Conservation (phyloP, 2,797 vertebrate genomes). For the Leptoclinus maculatus region DNA sequence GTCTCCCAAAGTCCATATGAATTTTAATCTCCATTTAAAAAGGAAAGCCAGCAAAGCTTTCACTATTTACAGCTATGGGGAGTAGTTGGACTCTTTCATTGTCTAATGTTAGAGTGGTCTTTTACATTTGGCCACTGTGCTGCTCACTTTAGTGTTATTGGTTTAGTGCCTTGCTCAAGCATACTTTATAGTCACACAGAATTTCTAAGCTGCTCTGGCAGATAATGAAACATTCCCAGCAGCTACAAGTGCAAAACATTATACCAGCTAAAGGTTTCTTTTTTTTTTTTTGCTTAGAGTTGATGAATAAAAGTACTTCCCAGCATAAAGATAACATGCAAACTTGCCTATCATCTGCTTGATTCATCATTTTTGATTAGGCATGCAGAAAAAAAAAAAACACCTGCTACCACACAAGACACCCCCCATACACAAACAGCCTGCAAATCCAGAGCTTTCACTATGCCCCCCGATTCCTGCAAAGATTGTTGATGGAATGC, state of each 20-base stretch:
- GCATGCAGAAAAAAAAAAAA: constrained; percentile 13
- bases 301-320: constrained; percentile 9
- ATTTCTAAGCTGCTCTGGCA: constrained; percentile 4
- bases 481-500: constrained; percentile 44
- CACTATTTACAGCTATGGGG: constrained; percentile 45
- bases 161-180: constrained; percentile 29
- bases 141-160: constrained; percentile 21
- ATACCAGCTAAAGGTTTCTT: background rate
- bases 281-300: constrained; percentile 9
- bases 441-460: constrained; percentile 44
- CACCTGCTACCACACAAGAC: constrained; percentile 54
- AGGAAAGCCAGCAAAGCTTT: constrained; percentile 41
- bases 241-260: constrained; percentile 4
- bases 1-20: constrained; percentile 44
- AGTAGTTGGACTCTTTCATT: constrained; percentile 23
- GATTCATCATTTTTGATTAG: constrained; percentile 44
- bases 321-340: constrained; percentile 21
- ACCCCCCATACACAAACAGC: constrained; percentile 10
- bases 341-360: constrained; percentile 27
- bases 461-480: constrained; percentile 33
- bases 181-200: constrained; percentile 8
- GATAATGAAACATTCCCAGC: constrained; percentile 14
- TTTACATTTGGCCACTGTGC: constrained; percentile 26
- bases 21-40: constrained; percentile 58
- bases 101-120: constrained; percentile 25